These are phyloP conservation scores for Elephas maximus DNA, from an alignment of 2,113 vertebrate genomes.

Conservation along the genomic window DNA sequence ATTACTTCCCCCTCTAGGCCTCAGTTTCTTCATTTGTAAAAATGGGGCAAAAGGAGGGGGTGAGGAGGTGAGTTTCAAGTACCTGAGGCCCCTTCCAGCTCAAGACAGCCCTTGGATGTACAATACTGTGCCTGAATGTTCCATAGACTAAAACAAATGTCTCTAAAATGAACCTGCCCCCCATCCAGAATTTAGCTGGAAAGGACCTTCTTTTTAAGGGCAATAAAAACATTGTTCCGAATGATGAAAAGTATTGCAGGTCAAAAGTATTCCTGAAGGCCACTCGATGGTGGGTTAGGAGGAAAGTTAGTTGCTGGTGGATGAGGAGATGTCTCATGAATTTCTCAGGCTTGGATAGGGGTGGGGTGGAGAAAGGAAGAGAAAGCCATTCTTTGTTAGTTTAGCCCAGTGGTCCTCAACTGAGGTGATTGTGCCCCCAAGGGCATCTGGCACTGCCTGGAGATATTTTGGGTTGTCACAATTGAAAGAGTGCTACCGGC, in stretches of 20 bases:
- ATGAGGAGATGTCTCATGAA: background rate
- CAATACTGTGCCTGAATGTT: conserved; percentile 7
- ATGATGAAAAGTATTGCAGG: conserved; percentile 30
- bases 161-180: background rate
- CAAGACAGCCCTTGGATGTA: background rate
- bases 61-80: conserved; percentile 6
- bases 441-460: background rate
- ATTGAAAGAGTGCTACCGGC: background rate
- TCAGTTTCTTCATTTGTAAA: conserved; percentile 10
- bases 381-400: conserved; percentile 57
- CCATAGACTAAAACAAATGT: background rate
- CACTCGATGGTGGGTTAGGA: background rate
- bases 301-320: fast-evolving
- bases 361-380: background rate
- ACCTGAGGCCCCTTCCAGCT: background rate
- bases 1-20: conserved; percentile 6
- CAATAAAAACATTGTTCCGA: conserved; percentile 11
- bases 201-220: conserved; percentile 48
- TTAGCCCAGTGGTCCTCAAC: conserved; percentile 42
- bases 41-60: background rate
- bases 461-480: conserved; percentile 10
- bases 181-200: background rate
- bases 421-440: background rate
- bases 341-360: conserved; percentile 64
- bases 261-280: background rate